phyloP scores from a whole-genome alignment of 2,113 vertebrate species.

The Rousettus leschenaultii region DNA sequence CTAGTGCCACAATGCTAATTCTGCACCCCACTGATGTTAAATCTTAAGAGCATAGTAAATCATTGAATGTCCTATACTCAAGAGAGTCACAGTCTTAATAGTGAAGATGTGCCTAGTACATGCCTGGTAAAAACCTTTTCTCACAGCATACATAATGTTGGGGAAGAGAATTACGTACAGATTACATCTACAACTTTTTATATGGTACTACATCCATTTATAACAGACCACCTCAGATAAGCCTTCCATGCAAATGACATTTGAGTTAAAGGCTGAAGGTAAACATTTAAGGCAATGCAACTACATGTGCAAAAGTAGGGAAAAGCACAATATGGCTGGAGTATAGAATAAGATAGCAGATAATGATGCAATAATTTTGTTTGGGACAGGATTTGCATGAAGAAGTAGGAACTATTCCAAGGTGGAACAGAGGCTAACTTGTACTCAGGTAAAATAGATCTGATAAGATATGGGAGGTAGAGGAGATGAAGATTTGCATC shows the following conservation, averaged over 20 bases:
- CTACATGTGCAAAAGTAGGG: not conserved
- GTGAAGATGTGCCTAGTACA: not conserved
- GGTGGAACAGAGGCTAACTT: not conserved
- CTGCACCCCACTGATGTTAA: not conserved
- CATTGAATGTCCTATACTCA: not conserved
- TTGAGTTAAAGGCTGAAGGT: not conserved
- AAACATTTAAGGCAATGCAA: not conserved
- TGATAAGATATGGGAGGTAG: not conserved
- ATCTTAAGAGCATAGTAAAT: not conserved
- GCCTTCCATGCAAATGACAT: not conserved
- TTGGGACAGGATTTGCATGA: not conserved
- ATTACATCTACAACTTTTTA: not conserved
- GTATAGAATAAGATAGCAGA: not conserved
- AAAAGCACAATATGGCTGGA: not conserved
- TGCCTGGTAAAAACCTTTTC: not conserved
- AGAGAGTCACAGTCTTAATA: not conserved
- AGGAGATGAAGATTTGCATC: not conserved
- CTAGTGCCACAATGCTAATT: not conserved
- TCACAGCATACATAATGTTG: not conserved
- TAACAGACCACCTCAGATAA: not conserved
- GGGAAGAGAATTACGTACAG: not conserved
- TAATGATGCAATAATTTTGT: not conserved
- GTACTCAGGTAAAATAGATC: not conserved
- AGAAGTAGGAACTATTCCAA: not conserved
- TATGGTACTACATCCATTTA: not conserved